phyloP scores from a whole-genome alignment of 2,113 vertebrate genomes.

The Phasianus colchicus region DNA sequence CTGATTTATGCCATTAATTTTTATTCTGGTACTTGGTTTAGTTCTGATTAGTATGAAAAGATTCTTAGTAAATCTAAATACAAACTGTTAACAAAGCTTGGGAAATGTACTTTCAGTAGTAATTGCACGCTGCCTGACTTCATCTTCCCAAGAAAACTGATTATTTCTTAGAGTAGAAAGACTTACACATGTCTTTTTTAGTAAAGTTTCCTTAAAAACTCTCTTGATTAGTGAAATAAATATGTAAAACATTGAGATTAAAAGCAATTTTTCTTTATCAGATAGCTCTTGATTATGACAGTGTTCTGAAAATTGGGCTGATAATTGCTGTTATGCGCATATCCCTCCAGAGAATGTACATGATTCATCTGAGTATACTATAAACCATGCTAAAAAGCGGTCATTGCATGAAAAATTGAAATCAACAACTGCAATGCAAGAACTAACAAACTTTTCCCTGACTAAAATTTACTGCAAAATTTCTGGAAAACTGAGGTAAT shows the following conservation, averaged over 20 bases:
- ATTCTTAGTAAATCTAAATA: slow-evolving; percentile 12
- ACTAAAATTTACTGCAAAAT: neutral
- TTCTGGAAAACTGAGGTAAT: neutral
- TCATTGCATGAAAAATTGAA: neutral
- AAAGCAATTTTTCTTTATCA: slow-evolving; percentile 28
- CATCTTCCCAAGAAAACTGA: neutral
- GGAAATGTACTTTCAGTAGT: neutral
- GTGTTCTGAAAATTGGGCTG: neutral
- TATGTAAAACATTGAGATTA: slow-evolving; percentile 26
- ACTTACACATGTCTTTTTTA: neutral
- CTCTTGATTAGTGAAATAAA: neutral
- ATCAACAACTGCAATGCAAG: neutral
- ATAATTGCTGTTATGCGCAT: neutral
- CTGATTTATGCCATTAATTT: neutral
- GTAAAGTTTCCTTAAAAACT: neutral
- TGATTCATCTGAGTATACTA: neutral
- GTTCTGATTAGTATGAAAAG: neutral
- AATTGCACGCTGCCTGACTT: neutral
- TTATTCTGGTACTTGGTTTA: neutral
- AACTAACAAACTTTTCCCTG: neutral
- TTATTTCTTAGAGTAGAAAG: neutral
- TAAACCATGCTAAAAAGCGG: neutral
- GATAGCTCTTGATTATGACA: neutral
- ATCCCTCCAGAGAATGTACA: neutral
- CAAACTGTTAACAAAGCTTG: neutral